phyloP scores from a whole-genome alignment of 2,113 vertebrate species.

The Pampusana beccarii region DNA sequence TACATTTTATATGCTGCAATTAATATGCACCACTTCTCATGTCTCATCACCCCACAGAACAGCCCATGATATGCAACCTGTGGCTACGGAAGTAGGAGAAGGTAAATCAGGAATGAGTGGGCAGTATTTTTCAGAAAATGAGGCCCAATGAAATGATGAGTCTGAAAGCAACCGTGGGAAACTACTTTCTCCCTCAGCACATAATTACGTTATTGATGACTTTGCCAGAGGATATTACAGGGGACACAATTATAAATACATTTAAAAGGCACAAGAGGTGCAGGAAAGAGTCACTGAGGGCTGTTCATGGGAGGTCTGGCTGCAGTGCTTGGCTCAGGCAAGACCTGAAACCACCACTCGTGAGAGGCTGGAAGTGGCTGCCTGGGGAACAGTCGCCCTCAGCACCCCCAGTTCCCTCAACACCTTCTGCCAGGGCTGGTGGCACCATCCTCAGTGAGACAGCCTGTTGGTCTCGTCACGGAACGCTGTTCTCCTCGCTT shows the following conservation, averaged over 20 bases:
- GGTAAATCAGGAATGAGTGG: neutral
- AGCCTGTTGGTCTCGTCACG: neutral
- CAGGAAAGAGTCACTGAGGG: neutral
- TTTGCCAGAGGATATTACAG: neutral
- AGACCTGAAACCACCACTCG: neutral
- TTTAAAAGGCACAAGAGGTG: neutral
- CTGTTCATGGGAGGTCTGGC: neutral
- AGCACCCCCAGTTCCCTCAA: neutral
- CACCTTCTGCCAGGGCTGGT: neutral
- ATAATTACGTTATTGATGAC: neutral
- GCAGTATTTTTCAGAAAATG: neutral
- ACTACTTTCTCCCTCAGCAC: neutral
- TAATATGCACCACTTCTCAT: neutral
- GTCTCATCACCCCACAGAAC: neutral
- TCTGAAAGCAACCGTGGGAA: neutral
- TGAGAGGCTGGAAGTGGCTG: neutral
- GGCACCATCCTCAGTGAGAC: neutral
- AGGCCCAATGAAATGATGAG: neutral
- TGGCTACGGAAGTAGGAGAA: neutral
- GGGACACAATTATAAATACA: neutral
- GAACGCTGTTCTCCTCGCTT: neutral
- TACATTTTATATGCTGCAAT: neutral
- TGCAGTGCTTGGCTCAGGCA: neutral
- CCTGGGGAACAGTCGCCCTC: neutral
- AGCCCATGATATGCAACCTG: neutral